Evolutionary conservation across 2,113 vertebrate genomes (phyloP), one percentile per base, ranked within the genome.

Genomic region (Oryzias woworae): DNA sequence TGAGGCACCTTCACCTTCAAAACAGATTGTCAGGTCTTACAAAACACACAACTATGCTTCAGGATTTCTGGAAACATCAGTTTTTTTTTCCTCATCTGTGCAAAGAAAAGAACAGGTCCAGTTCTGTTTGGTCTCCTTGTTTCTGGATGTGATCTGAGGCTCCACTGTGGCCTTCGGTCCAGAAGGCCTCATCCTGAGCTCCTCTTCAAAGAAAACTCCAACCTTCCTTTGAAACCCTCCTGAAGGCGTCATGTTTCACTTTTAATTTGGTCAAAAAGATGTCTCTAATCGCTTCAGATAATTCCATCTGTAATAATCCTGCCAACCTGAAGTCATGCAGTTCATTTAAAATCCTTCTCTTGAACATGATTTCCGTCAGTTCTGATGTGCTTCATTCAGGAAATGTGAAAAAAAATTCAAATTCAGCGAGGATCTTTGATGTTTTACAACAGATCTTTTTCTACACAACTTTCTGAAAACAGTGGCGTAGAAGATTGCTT

Each of bases 21-120:
- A 69, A 22, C n/a, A 76, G 85, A 87, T 85, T 84, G 81, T 88
- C 79, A 69, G 51, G 62, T 77, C 48, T 67, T 14, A 17, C 46
- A 59, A 60, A 53, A 73, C 66, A 61, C 16, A 65, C 14, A 75
- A 23, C 71, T 44, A 49, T 20, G 56, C 16, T 57, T 62, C 36
- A 36, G 14, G 22, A 22, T 5, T 17, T 24, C 47, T 54, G n/a
- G 15, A 69, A 69, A 69, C 50, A 53, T 62, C 44, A 31, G n/a
- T 61, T 13, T 46, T n/a, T n/a, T 13, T 42, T 17, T 66, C 36
- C 15, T 78, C 41, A 62, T 69, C 7, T 65, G 68, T 73, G 65
- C 77, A 77, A 73, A 62, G 36, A 71, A 57, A 68, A 24, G 7
- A 48, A 26, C 52, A 55, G 41, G 22, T 62, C 49, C 46, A 61